These are phyloP conservation scores for Lepidostoma basale DNA, from an alignment of 1,140 invertebrate species.

Conservation along the genomic window DNA sequence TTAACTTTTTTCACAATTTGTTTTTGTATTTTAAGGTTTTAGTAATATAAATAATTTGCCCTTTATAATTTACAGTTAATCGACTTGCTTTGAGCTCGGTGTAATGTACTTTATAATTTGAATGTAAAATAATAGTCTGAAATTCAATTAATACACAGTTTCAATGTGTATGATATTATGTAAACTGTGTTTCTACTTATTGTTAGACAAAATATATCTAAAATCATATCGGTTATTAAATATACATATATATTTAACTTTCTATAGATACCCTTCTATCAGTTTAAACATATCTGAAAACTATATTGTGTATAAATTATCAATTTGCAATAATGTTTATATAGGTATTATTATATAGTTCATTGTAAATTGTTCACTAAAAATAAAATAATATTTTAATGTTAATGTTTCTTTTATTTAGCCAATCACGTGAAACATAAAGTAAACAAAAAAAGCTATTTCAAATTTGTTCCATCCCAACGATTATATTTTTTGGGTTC, in stretches of 20 bases:
- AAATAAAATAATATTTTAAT: conserved; percentile 40
- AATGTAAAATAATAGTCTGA: conserved; percentile 8
- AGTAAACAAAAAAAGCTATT: neutral
- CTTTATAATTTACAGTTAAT: too few species aligned
- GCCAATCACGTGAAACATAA: neutral
- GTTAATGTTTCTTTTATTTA: neutral
- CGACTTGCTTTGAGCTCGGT: too few species aligned
- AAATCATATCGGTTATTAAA: neutral
- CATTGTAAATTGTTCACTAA: conserved; percentile 37
- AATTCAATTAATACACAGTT: neutral
- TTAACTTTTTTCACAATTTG: neutral
- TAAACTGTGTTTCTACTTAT: neutral
- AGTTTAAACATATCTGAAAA: conserved; percentile 16
- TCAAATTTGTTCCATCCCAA: neutral
- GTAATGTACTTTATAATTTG: too few species aligned
- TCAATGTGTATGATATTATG: neutral
- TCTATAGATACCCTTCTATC: too few species aligned
- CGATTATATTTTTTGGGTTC: neutral
- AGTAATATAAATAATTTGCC: neutral
- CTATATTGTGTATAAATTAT: neutral
- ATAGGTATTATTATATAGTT: conserved; percentile 1
- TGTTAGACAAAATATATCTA: neutral
- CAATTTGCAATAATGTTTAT: conserved; percentile 27
- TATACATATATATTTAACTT: neutral
- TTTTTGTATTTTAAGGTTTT: neutral